Conservation (phyloP, 2,113 vertebrate species). For the Cyphomyrus plagiostoma region DNA sequence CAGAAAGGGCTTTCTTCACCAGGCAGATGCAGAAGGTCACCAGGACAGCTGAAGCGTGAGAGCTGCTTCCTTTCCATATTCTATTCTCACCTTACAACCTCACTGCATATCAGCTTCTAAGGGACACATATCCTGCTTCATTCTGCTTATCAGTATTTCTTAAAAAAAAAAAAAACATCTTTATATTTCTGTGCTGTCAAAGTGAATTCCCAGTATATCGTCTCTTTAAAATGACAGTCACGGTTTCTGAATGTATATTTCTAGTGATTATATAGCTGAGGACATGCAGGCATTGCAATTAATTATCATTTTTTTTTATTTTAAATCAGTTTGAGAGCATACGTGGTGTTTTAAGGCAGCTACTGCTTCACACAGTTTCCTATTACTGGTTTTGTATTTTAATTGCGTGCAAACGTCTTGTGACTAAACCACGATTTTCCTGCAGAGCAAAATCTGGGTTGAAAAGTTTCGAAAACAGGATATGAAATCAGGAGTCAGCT, state of each 20-base stretch:
- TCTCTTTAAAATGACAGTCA: background rate
- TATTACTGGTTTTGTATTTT: background rate
- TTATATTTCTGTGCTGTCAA: background rate
- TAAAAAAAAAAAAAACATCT: background rate
- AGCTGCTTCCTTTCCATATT: background rate
- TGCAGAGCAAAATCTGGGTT: background rate
- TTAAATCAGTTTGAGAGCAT: background rate
- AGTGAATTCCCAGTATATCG: background rate
- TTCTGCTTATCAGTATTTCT: background rate
- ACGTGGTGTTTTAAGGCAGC: background rate
- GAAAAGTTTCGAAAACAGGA: constrained; percentile 11
- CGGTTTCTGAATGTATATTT: background rate
- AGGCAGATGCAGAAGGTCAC: background rate
- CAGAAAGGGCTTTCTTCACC: background rate
- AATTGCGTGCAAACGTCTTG: background rate
- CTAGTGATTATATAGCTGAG: background rate
- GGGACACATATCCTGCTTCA: background rate
- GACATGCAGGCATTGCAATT: background rate
- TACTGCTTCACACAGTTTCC: background rate
- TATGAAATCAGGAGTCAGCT: constrained; percentile 7
- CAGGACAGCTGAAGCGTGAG: background rate
- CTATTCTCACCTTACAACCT: background rate
- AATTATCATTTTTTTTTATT: background rate
- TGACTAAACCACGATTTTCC: background rate
- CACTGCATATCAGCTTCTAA: background rate